Evolutionary conservation across 2,888 invertebrate species (phyloP).

Genomic region (Lasioglossum vierecki): DNA sequence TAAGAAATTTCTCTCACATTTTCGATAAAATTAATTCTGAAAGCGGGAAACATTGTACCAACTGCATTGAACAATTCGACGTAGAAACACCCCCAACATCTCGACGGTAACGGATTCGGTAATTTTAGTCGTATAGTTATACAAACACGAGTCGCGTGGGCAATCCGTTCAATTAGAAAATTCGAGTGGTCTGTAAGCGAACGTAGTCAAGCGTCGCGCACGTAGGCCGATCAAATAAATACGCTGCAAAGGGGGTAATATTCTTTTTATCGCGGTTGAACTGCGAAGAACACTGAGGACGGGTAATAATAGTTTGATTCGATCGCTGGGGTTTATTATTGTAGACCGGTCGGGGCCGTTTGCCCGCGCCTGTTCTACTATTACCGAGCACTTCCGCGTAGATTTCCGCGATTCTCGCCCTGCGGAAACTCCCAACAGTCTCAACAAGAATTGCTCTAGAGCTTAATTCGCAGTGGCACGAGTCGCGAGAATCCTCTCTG

Average conservation of each 20-base stretch:
- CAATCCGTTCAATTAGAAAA: background rate
- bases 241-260: background rate
- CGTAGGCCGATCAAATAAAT: slow-evolving; percentile 7
- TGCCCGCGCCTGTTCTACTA: background rate
- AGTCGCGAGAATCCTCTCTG: background rate
- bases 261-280: background rate
- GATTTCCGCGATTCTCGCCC: background rate
- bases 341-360: background rate
- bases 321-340: background rate
- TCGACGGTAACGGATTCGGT: background rate
- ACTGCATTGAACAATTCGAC: background rate
- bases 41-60: background rate
- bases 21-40: background rate
- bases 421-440: background rate
- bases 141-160: background rate
- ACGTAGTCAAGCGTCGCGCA: background rate
- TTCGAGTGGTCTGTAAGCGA: background rate
- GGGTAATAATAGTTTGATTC: slow-evolving; percentile 12
- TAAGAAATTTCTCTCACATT: background rate
- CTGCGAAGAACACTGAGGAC: background rate
- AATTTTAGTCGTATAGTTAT: background rate
- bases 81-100: background rate
- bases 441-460: background rate
- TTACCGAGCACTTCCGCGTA: background rate
- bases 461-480: background rate